Evolutionary conservation across 2,797 vertebrate species (phyloP).

Genomic region (Aldrovandia affinis): DNA sequence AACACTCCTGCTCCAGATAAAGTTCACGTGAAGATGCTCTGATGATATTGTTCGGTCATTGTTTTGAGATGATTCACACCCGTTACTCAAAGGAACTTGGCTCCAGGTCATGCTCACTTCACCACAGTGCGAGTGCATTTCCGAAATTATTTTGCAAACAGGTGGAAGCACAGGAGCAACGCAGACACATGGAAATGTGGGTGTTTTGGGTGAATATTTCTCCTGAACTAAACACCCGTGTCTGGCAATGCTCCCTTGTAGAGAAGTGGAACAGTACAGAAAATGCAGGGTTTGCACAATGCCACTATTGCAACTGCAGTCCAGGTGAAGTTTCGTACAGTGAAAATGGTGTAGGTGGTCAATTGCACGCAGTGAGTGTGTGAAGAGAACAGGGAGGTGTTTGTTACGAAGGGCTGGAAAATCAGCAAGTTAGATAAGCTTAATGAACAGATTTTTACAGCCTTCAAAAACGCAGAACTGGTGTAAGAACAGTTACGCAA

Average conservation of each 20-base stretch:
- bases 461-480: conserved; percentile 16
- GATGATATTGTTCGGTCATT: too few relatives aligned
- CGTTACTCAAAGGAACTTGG: too few relatives aligned
- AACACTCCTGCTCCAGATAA: too few relatives aligned
- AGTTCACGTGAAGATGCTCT: too few relatives aligned
- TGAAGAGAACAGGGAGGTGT: not conserved
- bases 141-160: too few relatives aligned
- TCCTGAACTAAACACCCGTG: not conserved
- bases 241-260: not conserved
- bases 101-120: too few relatives aligned
- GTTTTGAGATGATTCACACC: too few relatives aligned
- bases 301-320: not conserved
- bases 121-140: too few relatives aligned
- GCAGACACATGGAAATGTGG: not conserved
- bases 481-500: conserved; percentile 35
- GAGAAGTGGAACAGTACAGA: not conserved
- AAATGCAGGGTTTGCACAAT: not conserved
- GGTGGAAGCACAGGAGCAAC: too few relatives aligned
- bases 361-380: not conserved
- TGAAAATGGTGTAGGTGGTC: not conserved
- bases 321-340: not conserved
- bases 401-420: not conserved
- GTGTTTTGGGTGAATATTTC: not conserved
- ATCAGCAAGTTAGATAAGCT: not conserved
- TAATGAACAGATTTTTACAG: not conserved